These are phyloP conservation scores for Acrocephalus kingi DNA, from an alignment of 2,113 vertebrate species.

Conservation along the genomic window DNA sequence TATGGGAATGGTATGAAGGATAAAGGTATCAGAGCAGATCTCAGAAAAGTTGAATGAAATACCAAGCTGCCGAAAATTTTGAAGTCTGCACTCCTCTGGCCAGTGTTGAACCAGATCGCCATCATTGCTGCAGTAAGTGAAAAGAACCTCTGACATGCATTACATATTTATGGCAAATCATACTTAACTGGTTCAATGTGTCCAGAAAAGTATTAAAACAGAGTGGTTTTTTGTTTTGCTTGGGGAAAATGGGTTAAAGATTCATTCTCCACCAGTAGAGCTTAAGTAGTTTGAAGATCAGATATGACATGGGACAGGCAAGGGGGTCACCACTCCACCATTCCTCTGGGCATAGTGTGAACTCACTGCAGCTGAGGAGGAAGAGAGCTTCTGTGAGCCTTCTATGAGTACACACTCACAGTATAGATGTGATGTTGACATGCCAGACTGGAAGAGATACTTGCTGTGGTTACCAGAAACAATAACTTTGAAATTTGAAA, in stretches of 20 bases:
- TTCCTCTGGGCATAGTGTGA: not conserved
- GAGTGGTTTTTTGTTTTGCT: accelerated
- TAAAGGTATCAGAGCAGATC: not conserved
- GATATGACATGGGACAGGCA: not conserved
- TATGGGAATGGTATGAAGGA: not conserved
- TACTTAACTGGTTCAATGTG: not conserved
- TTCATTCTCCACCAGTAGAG: not conserved
- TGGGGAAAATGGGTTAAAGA: not conserved
- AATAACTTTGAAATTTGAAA: not conserved
- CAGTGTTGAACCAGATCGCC: not conserved
- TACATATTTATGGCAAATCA: not conserved
- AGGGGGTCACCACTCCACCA: not conserved
- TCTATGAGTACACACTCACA: too few relatives aligned
- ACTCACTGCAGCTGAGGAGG: not conserved
- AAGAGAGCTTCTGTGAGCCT: not conserved
- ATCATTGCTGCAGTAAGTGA: not conserved
- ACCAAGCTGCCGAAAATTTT: not conserved
- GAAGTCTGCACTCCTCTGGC: not conserved
- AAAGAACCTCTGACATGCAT: not conserved
- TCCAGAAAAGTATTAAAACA: not conserved
- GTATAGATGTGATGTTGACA: not conserved
- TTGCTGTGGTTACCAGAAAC: not conserved
- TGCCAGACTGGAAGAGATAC: not conserved
- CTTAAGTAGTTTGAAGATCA: not conserved
- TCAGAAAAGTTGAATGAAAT: not conserved